phyloP scores from a whole-genome alignment of 2,113 vertebrate species.

The Paradoxurus hermaphroditus region DNA sequence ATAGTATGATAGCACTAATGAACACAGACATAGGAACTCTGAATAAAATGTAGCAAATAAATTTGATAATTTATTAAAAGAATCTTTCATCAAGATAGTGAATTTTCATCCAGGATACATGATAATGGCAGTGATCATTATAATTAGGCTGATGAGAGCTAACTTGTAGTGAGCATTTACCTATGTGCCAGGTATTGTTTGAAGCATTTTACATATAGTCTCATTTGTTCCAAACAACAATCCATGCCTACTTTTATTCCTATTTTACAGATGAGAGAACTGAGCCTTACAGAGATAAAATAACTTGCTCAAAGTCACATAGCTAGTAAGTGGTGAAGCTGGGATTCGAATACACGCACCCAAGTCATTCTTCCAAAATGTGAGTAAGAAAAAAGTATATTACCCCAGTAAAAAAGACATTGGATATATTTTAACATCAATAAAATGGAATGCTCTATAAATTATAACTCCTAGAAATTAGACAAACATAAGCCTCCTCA shows the following conservation, averaged over 20 bases:
- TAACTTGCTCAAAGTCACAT: neutral
- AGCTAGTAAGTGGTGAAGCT: neutral
- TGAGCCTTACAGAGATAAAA: neutral
- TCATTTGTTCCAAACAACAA: neutral
- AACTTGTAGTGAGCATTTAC: neutral
- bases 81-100: neutral
- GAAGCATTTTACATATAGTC: neutral
- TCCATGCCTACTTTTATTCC: no score
- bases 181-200: neutral
- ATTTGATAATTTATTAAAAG: neutral
- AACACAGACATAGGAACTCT: neutral
- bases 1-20: neutral
- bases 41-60: neutral
- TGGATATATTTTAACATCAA: neutral
- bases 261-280: neutral
- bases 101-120: neutral
- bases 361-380: neutral
- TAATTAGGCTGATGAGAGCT: neutral
- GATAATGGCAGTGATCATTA: neutral
- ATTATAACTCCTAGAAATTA: neutral
- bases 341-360: neutral
- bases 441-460: neutral
- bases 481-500: neutral
- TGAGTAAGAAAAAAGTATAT: neutral
- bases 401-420: neutral